Percentiles rank a stretch among this genome's conserved stretches.
phyloP scores from a whole-genome alignment of 2,113 vertebrate genomes.

The Ceyx margarethae region DNA sequence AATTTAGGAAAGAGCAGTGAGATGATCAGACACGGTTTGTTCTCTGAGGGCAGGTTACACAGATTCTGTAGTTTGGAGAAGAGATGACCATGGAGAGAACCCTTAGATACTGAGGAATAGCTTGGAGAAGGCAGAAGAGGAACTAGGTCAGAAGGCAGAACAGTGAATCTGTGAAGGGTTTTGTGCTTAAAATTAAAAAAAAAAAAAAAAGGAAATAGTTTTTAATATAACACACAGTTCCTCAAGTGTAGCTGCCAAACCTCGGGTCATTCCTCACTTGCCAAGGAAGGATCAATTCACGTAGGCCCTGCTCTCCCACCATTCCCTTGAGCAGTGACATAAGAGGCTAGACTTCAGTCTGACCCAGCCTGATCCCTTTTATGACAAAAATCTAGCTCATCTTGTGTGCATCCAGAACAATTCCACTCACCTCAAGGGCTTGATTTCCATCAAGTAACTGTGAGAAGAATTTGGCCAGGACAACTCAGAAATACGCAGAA shows the following conservation, averaged over 20 bases:
- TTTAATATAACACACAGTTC: not conserved
- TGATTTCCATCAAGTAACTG: not conserved
- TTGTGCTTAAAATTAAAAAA: not conserved
- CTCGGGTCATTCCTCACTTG: not conserved
- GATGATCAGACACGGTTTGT: rapidly evolving
- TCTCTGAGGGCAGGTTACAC: not conserved
- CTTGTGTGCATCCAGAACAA: not conserved
- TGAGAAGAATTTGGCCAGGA: not conserved
- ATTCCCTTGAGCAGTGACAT: not conserved
- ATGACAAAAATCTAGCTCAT: not conserved
- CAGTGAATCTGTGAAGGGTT: not conserved
- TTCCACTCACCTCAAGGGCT: not conserved
- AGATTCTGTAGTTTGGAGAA: not conserved
- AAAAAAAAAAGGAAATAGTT: not conserved
- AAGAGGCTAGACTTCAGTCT: not conserved
- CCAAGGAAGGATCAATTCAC: not conserved
- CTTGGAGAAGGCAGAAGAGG: not conserved
- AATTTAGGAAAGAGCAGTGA: not conserved
- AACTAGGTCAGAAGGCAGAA: not conserved
- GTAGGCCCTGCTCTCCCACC: rapidly evolving
- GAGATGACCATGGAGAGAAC: not conserved
- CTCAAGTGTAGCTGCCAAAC: not conserved
- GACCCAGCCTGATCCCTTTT: not conserved
- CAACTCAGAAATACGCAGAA: not conserved
- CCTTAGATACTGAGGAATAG: not conserved